Percentiles rank a stretch among this genome's conserved stretches.
These are phyloP conservation scores for Epirrhoe tristata DNA, from an alignment of 2,888 invertebrate species.

Conservation along the genomic window DNA sequence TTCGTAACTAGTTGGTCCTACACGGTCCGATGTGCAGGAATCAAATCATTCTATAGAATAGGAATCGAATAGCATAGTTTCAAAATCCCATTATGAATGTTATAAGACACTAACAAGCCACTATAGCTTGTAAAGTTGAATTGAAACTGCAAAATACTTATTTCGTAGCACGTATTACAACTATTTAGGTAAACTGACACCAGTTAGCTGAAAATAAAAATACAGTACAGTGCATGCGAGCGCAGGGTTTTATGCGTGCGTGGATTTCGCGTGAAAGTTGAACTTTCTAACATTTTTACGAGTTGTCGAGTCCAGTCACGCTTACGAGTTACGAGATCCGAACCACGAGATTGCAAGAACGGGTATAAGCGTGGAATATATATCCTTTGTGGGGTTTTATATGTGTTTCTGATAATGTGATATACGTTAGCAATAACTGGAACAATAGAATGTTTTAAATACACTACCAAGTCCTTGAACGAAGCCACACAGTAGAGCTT, in stretches of 20 bases:
- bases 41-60: background rate
- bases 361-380: conserved; percentile 36
- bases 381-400: conserved; percentile 20
- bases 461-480: background rate
- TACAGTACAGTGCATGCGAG: conserved; percentile 32
- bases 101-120: background rate
- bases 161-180: background rate
- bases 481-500: background rate
- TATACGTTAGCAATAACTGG: conserved; percentile 10
- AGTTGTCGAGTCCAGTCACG: conserved; percentile 44
- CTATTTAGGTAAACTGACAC: conserved; percentile 16
- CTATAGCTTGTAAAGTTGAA: conserved; percentile 2
- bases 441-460: conserved; percentile 12
- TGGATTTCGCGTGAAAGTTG: conserved; percentile 32
- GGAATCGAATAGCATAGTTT: background rate
- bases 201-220: conserved; percentile 28
- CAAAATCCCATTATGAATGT: background rate
- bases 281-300: conserved; percentile 38
- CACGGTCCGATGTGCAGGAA: background rate
- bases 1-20: background rate
- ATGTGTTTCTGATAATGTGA: conserved; percentile 24
- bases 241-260: conserved; percentile 34
- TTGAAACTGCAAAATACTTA: conserved; percentile 9
- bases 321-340: conserved; percentile 44
- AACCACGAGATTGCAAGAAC: conserved; percentile 42